phyloP scores from a whole-genome alignment of 2,888 invertebrate genomes.

The Aromia moschata region DNA sequence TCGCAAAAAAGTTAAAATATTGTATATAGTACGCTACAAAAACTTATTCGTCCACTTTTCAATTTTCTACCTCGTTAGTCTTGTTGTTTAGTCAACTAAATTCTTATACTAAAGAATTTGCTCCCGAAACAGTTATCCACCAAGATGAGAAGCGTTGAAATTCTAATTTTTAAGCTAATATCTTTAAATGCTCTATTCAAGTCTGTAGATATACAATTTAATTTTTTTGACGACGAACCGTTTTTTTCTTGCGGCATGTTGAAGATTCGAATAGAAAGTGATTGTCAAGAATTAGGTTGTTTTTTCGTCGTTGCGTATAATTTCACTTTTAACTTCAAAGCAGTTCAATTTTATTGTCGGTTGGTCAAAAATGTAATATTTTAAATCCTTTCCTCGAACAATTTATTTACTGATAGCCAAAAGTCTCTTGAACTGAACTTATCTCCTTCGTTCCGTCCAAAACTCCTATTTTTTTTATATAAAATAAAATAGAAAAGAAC shows the following conservation, averaged over 20 bases:
- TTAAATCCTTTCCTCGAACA: no score
- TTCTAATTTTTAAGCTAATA: background rate
- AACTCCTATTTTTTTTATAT: no score
- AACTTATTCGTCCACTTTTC: background rate
- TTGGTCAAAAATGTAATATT: no score
- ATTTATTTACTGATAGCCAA: no score
- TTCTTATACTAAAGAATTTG: background rate
- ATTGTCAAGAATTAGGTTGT: background rate
- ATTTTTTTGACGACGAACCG: background rate
- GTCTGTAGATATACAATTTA: background rate
- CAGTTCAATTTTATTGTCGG: no score
- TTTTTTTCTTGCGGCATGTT: background rate
- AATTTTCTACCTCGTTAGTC: background rate
- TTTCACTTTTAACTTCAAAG: background rate
- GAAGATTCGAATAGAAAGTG: conserved; percentile 1
- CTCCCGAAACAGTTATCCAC: background rate
- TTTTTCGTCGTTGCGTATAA: background rate
- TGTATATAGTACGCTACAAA: background rate
- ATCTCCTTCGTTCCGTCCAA: no score
- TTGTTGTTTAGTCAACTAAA: background rate
- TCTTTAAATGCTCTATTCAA: no score
- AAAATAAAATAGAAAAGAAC: no score
- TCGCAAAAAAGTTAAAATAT: no score
- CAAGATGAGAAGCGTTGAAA: background rate
- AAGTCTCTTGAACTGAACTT: no score